Base-by-base conservation (phyloP, 2,797 vertebrate species). In the Meriones psammophilus region DNA sequence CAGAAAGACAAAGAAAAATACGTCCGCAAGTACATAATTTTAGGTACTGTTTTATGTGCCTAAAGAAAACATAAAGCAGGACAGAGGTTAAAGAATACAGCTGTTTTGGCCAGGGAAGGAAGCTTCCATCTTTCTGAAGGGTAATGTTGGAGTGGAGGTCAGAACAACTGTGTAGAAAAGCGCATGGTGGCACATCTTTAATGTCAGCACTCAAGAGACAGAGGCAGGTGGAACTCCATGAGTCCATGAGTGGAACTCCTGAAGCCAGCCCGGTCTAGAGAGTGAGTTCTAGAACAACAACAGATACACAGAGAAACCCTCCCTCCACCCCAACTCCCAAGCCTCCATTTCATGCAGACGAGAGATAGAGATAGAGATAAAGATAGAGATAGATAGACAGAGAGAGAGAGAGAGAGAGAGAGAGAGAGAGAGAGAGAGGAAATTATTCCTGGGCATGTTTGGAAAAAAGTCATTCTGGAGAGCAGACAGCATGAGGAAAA, bases 1-100 rank as follows among this genome's bases (percentile, higher is more conserved):
- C 69, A 95, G 30, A 94, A 94, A 69, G n/a, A 78, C n/a, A 77
- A 80, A 79, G 91, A 88, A 74, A 73, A 76, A 87, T 60, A 62
- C 71, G 17, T 9, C 20, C 5, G 24, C 2, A 73, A 22, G 50
- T 42, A 56, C 26, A 15, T 66, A 54, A 69, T 46, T 79, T 36
- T 60, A 60, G 22, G 64, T 50, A 14, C 12, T 18, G 36, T 50
- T 88, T 33, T 46, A 46, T 46, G 50, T 58, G 62, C 15, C 30
- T 18, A 88, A 71, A 66, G 46, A 73, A 93, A 30, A 36, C 17
- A n/a, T 60, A 86, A 46, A 81, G 20, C 58, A 36, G 30, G 13
- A 30, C 78, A 54, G 42, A 71, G 2, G 54, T 30, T 20, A 20
- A 84, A 86, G 64, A 20, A 62, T 13, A 18, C 50, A 66, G 54